Conservation (phyloP, 2,113 vertebrate genomes). For the Notechis scutatus region DNA sequence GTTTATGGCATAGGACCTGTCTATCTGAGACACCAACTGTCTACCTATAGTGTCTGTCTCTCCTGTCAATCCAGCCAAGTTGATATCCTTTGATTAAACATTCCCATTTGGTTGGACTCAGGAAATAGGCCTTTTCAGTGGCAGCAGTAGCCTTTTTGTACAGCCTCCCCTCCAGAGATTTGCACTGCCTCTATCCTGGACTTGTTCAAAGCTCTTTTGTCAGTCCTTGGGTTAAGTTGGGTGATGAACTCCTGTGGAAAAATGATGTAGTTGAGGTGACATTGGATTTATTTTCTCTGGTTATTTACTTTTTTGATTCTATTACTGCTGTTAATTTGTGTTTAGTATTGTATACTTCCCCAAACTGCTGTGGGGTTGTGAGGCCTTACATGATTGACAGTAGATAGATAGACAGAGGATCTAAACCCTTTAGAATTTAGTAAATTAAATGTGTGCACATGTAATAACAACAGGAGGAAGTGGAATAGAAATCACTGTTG, state of each 20-base stretch:
- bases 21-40: background rate
- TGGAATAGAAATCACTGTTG: background rate
- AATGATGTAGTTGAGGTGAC: background rate
- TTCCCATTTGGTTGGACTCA: background rate
- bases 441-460: background rate
- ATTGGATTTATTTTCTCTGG: background rate
- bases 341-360: background rate
- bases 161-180: background rate
- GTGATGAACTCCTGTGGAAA: background rate
- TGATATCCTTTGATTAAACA: background rate
- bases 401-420: background rate
- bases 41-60: background rate
- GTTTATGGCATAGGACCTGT: background rate
- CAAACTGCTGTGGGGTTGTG: background rate
- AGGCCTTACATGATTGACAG: background rate
- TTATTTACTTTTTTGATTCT: background rate
- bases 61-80: background rate
- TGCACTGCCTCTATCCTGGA: background rate
- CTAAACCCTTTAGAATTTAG: background rate
- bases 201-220: background rate
- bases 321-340: background rate
- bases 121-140: background rate
- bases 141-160: background rate
- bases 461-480: background rate
- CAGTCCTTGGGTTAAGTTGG: background rate